phyloP scores from a whole-genome alignment of 2,113 vertebrate species.

The Nannospalax galili region DNA sequence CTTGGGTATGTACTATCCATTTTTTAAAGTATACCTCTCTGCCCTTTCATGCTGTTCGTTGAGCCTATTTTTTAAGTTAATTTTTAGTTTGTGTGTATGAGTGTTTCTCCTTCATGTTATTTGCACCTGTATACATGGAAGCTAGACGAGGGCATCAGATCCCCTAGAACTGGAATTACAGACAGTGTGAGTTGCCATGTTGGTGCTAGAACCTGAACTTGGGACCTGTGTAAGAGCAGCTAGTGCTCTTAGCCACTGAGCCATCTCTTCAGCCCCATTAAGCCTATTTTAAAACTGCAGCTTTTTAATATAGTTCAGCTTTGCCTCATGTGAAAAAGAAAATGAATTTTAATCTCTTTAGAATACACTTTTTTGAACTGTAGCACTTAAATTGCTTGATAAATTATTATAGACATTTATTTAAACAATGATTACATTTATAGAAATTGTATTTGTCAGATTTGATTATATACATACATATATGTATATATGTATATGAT shows the following conservation, averaged over 20 bases:
- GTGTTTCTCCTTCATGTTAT: no score
- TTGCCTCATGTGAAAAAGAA: neutral
- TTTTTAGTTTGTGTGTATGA: no score
- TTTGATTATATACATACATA: neutral
- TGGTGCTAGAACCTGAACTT: no score
- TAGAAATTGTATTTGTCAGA: neutral
- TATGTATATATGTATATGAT: neutral
- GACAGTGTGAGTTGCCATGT: no score
- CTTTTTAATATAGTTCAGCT: neutral
- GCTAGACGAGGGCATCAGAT: no score
- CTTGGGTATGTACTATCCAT: neutral
- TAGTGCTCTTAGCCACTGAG: no score
- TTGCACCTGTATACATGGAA: no score
- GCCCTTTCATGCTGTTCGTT: neutral
- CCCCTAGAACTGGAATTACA: no score
- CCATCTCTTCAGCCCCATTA: no score
- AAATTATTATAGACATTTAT: conserved; percentile 52
- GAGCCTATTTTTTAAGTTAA: no score
- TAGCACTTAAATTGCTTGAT: conserved; percentile 13
- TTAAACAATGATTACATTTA: conserved; percentile 61
- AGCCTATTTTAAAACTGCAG: neutral
- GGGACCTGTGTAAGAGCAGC: no score
- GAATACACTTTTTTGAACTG: conserved; percentile 25
- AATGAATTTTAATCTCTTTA: neutral
- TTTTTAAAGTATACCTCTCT: neutral